Evolutionary conservation across 1,140 invertebrate genomes (phyloP).

Genomic region (Tetragnatha versicolor): DNA sequence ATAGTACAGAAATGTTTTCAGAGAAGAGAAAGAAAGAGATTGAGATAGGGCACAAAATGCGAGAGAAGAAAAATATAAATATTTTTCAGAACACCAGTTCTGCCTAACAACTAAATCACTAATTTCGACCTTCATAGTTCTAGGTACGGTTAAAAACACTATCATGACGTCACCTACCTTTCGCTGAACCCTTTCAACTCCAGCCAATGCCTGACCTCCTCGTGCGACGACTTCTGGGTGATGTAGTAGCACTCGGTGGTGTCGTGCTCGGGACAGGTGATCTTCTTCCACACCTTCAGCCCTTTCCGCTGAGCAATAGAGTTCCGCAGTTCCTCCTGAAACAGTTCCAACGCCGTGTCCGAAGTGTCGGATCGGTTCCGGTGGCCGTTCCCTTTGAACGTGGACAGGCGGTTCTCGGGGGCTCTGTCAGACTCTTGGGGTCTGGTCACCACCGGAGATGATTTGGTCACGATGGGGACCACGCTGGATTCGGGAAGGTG

Average conservation of each 20-base stretch:
- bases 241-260: constrained; percentile 43
- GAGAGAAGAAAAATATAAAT: no score
- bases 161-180: background rate
- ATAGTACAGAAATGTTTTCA: no score
- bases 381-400: background rate
- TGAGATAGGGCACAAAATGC: no score
- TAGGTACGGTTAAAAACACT: background rate
- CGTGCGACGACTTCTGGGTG: background rate
- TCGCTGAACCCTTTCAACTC: constrained; percentile 39
- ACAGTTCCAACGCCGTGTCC: constrained; percentile 16
- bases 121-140: background rate
- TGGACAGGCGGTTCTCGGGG: background rate
- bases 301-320: constrained; percentile 38
- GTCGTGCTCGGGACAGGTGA: constrained; percentile 41
- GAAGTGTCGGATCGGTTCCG: background rate
- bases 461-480: background rate
- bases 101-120: background rate
- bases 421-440: background rate
- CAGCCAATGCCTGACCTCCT: constrained; percentile 35
- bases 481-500: background rate
- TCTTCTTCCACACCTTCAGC: constrained; percentile 31
- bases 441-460: no score
- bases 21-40: no score
- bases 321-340: constrained; percentile 29
- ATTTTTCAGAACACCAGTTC: background rate